Base-by-base conservation (phyloP, 2,888 invertebrate genomes). In the Plebejus anna region DNA sequence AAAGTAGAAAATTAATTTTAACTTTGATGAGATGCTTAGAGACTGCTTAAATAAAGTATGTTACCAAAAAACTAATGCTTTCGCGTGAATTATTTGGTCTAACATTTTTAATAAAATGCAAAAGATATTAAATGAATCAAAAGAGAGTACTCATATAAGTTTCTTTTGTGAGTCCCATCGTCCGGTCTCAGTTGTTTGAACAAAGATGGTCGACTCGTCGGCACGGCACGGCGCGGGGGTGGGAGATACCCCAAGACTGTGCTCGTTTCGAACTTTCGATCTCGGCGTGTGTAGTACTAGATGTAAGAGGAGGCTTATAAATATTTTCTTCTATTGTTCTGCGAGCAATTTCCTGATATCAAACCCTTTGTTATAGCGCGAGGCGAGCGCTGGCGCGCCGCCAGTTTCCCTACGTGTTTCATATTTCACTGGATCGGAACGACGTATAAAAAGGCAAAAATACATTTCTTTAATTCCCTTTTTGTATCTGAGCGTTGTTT, bases 371-470 rank as follows among this genome's bases (percentile, higher is more conserved):
- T 78, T 78, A 66, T 73, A 75, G 75, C 51, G 76, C 51, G 75
- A 75, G 87, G 89, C 89, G 87, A 90, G 88, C 90, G 84, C 89
- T 91, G 92, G 91, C 91, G 84, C 82, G 81, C 83, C 82, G 91
- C 91, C 91, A 91, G 86, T 85, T 85, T 82, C 81, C 38, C 87
- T 87, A 87, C 88, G 91, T 89, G 89, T 90, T 91, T 91, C 89
- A 91, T 91, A 91, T 91, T 89, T 91, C 88, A 89, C 89, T 88
- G 87, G 87, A 90, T 90, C 90, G 91, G 88, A 87, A 84, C 84
- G 84, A 88, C 85, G 87, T 87, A 88, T 86, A 88, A 88, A 76
- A 87, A 84, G 85, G 85, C 82, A 83, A 83, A 87, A 86, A 84
- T 85, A 83, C 82, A 80, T 84, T 84, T 85, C 81, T 83, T 85